Base-by-base conservation (phyloP, 2,888 invertebrate genomes). In the Platynereis dumerilii region DNA sequence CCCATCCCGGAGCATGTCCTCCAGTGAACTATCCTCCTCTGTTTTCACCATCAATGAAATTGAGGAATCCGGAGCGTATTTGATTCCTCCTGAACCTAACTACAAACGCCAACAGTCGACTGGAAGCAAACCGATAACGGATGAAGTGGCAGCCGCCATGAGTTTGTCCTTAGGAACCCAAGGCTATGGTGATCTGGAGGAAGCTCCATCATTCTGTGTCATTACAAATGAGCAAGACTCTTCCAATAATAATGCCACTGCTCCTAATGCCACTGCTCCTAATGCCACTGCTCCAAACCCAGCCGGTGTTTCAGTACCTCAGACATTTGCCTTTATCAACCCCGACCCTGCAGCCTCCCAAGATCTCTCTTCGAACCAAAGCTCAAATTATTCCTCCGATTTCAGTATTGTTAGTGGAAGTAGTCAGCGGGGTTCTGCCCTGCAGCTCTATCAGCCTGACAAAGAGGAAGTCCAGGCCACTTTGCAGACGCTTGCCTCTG, bases 81-180 rank as follows among this genome's bases (percentile, higher is more conserved):
- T 48, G n/a, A 7, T 7, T n/a, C 48, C 22, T 5, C 48, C 48
- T 10, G 20, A 7, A n/a, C 7, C 3, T 5, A 22, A n/a, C 5
- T n/a, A 22, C 17, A n/a, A 48, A 20, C 20, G 7, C 22, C 7
- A 12, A 22, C 5, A 5, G n/a, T 48, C 48, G 7, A 48, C 10
- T n/a, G 20, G 20, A 5, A n/a, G 48, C 22, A n/a, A 48, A 48
- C 20, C 48, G 7, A n/a, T 48, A 22, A 48, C 48, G 7, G 48
- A 48, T n/a, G 48, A 48, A 22, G 48, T 48, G 22, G 48, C 48
- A 12, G 48, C 48, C 7, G 48, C 48, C 48, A 48, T 48, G 48
- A 48, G 48, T 48, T 48, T 48, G 48, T 48, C 48, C n/a, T 22
- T 48, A n/a, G 48, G 48, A 48, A 22, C 48, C n/a, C 48, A 48